Base-by-base conservation (phyloP, 2,888 invertebrate species). In the Machimus atricapillus region DNA sequence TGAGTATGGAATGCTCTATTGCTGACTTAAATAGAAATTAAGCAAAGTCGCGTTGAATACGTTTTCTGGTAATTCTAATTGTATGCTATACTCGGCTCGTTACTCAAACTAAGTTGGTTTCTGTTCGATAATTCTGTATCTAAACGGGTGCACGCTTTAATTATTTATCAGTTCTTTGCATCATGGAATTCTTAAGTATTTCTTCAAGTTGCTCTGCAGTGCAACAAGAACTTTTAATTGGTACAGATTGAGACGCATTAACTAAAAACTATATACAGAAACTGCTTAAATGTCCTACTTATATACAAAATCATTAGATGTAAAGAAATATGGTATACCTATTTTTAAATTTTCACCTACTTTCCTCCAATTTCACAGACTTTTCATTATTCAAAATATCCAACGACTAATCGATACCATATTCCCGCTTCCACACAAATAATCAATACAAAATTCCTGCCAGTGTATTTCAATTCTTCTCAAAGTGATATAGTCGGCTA, bases 201-300 rank as follows among this genome's bases (percentile, higher is more conserved):
- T 85, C 27, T 46, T 23, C 85, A 34, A 34, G 34, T 34, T 34
- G 34, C 34, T 5, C 5, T 85, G 74, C 74, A 85, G 31, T 85
- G 85, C 46, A 31, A 74, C 31, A 46, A 31, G 19, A 85, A 85
- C 74, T 85, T 52, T 74, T 85, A 85, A 85, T 85, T 85, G 74
- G 46, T 74, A 7, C 4, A 74, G 73, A 74, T 46, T 46, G 14
- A 16, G 12, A 16, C 43, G 40, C 40, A 12, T 40, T 40, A 12
- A 12, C 40, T 40, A 40, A 40, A 12, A 40, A 40, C 9, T 40
- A 40, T 12, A 1, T 12, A 40, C 58, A 83, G 56, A 16, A 46
- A 1, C 12, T 12, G 2, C 9, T 82, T 14, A 12, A 66, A 9
- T 8, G 66, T 23, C n/a, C n/a, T n/a, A 66, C 12, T 4, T n/a